Conservation (phyloP, 2,113 vertebrate genomes). For the Tauraco erythrolophus region DNA sequence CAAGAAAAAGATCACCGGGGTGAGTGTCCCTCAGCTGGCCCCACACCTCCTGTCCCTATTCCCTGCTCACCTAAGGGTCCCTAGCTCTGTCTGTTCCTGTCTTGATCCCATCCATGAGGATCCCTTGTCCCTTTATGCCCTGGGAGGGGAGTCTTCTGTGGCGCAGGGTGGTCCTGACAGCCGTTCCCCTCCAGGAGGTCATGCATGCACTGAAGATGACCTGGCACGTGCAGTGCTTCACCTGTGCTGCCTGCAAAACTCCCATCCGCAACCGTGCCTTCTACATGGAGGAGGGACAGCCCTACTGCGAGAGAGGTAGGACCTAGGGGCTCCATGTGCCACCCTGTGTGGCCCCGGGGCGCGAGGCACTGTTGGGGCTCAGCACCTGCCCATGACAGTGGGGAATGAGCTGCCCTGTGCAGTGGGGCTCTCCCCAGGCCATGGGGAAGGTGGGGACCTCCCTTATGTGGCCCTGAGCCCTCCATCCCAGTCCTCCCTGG, state of each 20-base stretch:
- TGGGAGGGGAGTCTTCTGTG: fast-evolving
- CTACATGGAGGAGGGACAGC: conserved; percentile 98
- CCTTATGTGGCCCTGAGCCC: neutral
- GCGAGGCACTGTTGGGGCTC: fast-evolving
- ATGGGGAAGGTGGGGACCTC: neutral
- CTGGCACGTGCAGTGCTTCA: conserved; percentile 96
- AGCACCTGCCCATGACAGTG: neutral
- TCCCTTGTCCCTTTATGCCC: neutral
- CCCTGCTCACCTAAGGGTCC: fast-evolving
- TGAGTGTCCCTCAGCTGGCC: conserved; percentile 67
- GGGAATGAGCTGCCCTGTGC: neutral
- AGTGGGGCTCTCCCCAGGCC: fast-evolving
- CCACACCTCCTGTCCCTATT: neutral
- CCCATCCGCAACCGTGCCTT: conserved; percentile 96
- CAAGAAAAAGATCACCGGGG: conserved; percentile 96
- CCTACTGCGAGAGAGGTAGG: conserved; percentile 95
- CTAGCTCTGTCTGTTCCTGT: neutral
- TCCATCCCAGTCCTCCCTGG: neutral
- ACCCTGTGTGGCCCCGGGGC: fast-evolving
- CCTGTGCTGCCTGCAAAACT: conserved; percentile 91
- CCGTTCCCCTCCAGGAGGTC: conserved; percentile 84
- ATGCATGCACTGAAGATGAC: conserved; percentile 99
- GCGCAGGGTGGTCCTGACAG: neutral
- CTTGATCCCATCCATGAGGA: neutral
- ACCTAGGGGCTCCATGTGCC: neutral